phyloP scores from a whole-genome alignment of 2,888 invertebrate genomes.

The Drosophila nigritarsus region DNA sequence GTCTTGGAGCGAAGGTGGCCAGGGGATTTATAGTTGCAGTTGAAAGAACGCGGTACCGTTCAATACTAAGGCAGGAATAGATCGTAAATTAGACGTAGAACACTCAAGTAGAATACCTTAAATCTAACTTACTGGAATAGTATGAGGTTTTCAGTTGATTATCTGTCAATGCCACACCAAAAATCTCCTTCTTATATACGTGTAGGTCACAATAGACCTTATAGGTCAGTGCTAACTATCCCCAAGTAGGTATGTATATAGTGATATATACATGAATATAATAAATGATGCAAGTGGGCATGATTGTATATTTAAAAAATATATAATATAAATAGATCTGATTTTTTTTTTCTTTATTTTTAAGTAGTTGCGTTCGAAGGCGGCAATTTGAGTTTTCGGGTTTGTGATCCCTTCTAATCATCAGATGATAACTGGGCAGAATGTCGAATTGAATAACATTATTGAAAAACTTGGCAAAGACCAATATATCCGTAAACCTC shows the following conservation, averaged over 20 bases:
- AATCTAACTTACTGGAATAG: constrained; percentile 3
- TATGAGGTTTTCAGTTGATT: no score
- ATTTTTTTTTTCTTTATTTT: background rate
- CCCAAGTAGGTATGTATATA: no score
- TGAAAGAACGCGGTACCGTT: constrained; percentile 8
- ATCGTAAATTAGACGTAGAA: background rate
- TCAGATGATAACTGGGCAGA: constrained; percentile 27
- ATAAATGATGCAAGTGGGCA: constrained; percentile 7
- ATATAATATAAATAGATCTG: no score
- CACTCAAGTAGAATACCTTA: background rate
- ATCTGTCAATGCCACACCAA: no score
- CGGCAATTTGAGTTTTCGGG: constrained; percentile 12
- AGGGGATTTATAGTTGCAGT: background rate
- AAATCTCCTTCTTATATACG: background rate
- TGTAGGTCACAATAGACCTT: no score
- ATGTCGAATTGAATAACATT: no score
- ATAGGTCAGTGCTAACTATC: no score
- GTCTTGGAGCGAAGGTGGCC: background rate
- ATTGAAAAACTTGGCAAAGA: no score
- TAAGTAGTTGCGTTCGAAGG: constrained; percentile 15
- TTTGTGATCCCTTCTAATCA: constrained; percentile 7
- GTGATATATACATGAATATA: background rate
- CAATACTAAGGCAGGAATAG: background rate
- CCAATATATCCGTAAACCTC: no score
- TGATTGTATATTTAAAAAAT: no score